phyloP scores from a whole-genome alignment of 2,113 vertebrate species.

The Plecotus auritus region DNA sequence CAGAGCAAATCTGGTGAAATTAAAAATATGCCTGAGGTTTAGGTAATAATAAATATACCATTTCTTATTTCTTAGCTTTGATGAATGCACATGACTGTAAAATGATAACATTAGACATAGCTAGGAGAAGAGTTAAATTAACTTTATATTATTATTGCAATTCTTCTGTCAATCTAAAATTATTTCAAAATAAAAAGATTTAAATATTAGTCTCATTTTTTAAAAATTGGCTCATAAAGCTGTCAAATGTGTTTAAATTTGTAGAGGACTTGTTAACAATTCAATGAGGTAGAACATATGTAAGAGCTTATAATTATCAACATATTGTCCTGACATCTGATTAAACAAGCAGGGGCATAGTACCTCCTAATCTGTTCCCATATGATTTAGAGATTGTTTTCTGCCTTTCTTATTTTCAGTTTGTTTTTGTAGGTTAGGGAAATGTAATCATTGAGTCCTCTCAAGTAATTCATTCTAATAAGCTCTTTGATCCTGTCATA shows the following conservation, averaged over 20 bases:
- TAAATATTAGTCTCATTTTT: background rate
- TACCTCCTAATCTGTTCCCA: background rate
- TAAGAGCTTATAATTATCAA: slow-evolving; percentile 24
- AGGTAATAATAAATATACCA: background rate
- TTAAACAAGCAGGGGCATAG: background rate
- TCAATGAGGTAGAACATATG: background rate
- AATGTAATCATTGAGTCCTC: slow-evolving; percentile 1
- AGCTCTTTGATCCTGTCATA: slow-evolving; percentile 13
- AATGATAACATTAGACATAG: background rate
- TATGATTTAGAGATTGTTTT: slow-evolving; percentile 27
- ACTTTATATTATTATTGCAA: background rate
- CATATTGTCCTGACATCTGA: background rate
- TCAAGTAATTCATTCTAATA: slow-evolving; percentile 54
- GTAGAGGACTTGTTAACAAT: background rate
- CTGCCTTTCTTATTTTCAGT: slow-evolving; percentile 7
- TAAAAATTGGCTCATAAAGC: background rate
- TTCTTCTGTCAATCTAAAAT: background rate
- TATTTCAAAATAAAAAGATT: slow-evolving; percentile 17
- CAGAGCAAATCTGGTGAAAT: background rate
- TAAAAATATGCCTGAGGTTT: background rate
- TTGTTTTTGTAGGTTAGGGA: slow-evolving; percentile 48
- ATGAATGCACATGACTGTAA: background rate
- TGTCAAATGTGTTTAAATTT: slow-evolving; percentile 10
- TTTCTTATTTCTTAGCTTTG: background rate
- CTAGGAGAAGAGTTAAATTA: background rate